Percentiles rank a stretch among this genome's conserved stretches.
These are phyloP conservation scores for Rhagophthalmus giganteus DNA, from an alignment of 2,888 invertebrate genomes.

Conservation along the genomic window DNA sequence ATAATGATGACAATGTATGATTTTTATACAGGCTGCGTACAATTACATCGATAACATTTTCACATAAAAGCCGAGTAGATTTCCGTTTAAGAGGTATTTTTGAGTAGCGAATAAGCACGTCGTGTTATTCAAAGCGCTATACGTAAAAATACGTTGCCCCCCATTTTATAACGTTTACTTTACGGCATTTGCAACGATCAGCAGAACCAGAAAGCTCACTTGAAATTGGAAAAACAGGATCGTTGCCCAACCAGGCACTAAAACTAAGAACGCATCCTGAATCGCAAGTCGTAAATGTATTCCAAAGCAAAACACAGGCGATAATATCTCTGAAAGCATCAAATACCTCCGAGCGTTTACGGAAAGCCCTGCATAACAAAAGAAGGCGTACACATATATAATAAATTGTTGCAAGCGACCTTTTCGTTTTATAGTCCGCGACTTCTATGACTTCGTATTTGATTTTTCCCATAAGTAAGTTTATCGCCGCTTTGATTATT, in stretches of 20 bases:
- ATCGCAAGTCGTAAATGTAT: conserved; percentile 26
- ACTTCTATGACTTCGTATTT: neutral
- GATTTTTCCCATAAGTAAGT: too few relatives aligned
- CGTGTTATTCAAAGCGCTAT: conserved; percentile 11
- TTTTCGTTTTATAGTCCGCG: conserved; percentile 13
- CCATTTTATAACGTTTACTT: conserved; percentile 19
- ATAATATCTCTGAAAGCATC: conserved; percentile 30
- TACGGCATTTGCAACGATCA: conserved; percentile 22
- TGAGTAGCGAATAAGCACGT: conserved; percentile 5
- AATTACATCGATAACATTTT: conserved; percentile 7
- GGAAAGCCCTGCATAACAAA: conserved; percentile 23
- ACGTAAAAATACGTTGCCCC: conserved; percentile 12
- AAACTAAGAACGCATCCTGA: conserved; percentile 25
- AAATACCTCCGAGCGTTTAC: conserved; percentile 28
- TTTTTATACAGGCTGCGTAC: too few relatives aligned
- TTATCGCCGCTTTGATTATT: too few relatives aligned
- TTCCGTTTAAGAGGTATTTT: conserved; percentile 5
- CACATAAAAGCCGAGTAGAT: conserved; percentile 6
- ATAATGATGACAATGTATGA: too few relatives aligned
- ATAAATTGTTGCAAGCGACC: conserved; percentile 20
- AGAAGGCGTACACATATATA: conserved; percentile 19
- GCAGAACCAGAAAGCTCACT: conserved; percentile 18
- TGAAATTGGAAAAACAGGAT: conserved; percentile 29
- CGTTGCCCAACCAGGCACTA: conserved; percentile 25
- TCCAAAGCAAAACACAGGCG: conserved; percentile 28